phyloP scores from a whole-genome alignment of 2,888 invertebrate species.

The Luffia ferchaultella region DNA sequence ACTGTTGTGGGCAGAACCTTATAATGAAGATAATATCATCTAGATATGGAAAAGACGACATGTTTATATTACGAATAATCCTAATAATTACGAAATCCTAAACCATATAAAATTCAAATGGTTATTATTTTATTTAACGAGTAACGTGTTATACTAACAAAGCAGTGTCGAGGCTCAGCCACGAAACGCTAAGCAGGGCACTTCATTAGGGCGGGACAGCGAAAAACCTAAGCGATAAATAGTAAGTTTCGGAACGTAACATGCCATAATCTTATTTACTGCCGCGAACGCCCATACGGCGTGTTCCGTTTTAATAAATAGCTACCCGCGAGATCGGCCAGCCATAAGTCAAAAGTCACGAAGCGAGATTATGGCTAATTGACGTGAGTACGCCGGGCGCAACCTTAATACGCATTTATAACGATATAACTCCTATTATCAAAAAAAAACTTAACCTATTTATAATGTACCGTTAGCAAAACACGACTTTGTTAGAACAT shows the following conservation, averaged over 20 bases:
- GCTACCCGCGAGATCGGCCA: slow-evolving; percentile 36
- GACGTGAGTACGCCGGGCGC: slow-evolving; percentile 48
- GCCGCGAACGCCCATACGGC: slow-evolving; percentile 9
- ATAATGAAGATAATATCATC: no score
- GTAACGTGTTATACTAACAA: not conserved
- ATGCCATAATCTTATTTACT: slow-evolving; percentile 44
- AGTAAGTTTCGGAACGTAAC: slow-evolving; percentile 17
- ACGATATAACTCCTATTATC: slow-evolving; percentile 54
- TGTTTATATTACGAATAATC: no score
- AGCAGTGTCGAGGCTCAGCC: not conserved
- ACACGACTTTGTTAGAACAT: no score
- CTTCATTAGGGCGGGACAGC: not conserved
- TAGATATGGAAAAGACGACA: no score
- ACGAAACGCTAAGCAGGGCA: not conserved
- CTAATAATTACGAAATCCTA: no score
- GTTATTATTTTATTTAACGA: not conserved
- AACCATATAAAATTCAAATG: no score
- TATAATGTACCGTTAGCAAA: slow-evolving; percentile 22
- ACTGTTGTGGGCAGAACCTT: no score
- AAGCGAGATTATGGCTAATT: slow-evolving; percentile 50
- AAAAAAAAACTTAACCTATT: slow-evolving; percentile 61
- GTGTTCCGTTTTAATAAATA: slow-evolving; percentile 1
- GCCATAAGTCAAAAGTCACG: slow-evolving; percentile 61
- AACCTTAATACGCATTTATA: slow-evolving; percentile 56
- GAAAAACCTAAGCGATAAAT: slow-evolving; percentile 1